Percentiles rank a stretch among this genome's conserved stretches.
Evolutionary conservation across 37 sponge, comb jelly and placozoan genomes (phyloP).

Genomic region (Hormiphora californensis): DNA sequence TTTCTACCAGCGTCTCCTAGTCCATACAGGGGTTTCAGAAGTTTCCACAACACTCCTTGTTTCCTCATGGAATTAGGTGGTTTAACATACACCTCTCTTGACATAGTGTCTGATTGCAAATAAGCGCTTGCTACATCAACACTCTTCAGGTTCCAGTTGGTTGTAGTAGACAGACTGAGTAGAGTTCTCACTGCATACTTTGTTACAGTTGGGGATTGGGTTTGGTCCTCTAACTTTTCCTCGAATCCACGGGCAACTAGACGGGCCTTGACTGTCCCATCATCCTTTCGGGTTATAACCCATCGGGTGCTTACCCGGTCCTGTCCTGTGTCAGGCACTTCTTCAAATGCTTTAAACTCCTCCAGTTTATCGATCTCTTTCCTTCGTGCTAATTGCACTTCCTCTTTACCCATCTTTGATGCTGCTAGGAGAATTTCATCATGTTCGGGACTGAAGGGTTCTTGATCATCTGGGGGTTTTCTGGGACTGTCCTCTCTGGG

Average conservation of each 20-base stretch:
- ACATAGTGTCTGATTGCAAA: background rate
- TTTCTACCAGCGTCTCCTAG: background rate
- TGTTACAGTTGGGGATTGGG: background rate
- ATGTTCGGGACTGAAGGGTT: too few relatives aligned
- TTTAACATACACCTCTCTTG: constrained; percentile 22
- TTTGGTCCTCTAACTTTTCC: background rate
- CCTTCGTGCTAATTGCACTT: too few relatives aligned
- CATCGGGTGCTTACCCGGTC: background rate
- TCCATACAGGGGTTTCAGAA: constrained; percentile 7
- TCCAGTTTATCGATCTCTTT: too few relatives aligned
- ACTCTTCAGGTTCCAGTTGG: background rate
- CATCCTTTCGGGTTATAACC: background rate
- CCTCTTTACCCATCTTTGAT: too few relatives aligned
- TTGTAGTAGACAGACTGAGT: background rate
- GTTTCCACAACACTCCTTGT: constrained; percentile 13
- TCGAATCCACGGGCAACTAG: constrained; percentile 28
- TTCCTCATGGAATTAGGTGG: constrained; percentile 19
- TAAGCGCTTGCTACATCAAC: background rate
- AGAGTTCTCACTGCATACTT: background rate
- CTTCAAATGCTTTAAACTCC: background rate
- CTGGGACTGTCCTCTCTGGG: too few relatives aligned
- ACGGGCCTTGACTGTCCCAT: background rate
- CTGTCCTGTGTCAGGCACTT: background rate
- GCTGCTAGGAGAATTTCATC: too few relatives aligned
- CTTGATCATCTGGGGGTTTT: too few relatives aligned